These are phyloP conservation scores for Piaya cayana DNA, from an alignment of 2,113 vertebrate genomes.

Conservation along the genomic window DNA sequence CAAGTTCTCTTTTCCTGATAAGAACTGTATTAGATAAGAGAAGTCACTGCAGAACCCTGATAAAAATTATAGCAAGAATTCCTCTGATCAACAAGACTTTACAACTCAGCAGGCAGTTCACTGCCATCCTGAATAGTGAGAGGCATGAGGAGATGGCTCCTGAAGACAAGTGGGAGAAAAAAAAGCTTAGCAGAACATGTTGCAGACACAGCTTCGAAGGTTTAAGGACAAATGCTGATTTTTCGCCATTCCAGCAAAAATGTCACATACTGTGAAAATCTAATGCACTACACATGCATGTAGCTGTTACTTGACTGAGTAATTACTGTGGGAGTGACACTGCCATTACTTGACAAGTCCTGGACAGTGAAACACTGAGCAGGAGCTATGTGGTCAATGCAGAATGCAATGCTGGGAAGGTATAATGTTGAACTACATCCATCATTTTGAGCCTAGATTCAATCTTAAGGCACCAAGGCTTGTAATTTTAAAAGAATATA, in stretches of 20 bases:
- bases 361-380: background rate
- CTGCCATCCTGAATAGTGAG: slow-evolving; percentile 19
- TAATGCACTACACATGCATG: background rate
- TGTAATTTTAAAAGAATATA: background rate
- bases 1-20: background rate
- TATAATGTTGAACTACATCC: background rate
- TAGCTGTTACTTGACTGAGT: background rate
- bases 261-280: slow-evolving; percentile 7
- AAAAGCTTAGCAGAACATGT: background rate
- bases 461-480: background rate
- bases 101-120: background rate
- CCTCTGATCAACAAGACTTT: background rate
- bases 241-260: slow-evolving; percentile 2
- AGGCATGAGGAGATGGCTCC: slow-evolving; percentile 6
- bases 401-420: background rate
- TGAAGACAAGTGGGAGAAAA: slow-evolving; percentile 17
- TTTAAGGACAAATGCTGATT: background rate
- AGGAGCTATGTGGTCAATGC: background rate
- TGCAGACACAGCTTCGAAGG: background rate
- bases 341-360: background rate
- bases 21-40: background rate
- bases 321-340: background rate
- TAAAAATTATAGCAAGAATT: background rate
- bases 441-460: background rate
- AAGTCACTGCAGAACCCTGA: background rate